Percentiles rank a stretch among this genome's conserved stretches.
These are phyloP conservation scores for Acropora yongei DNA, from an alignment of 64 coral and sea anemone genomes.

Conservation along the genomic window DNA sequence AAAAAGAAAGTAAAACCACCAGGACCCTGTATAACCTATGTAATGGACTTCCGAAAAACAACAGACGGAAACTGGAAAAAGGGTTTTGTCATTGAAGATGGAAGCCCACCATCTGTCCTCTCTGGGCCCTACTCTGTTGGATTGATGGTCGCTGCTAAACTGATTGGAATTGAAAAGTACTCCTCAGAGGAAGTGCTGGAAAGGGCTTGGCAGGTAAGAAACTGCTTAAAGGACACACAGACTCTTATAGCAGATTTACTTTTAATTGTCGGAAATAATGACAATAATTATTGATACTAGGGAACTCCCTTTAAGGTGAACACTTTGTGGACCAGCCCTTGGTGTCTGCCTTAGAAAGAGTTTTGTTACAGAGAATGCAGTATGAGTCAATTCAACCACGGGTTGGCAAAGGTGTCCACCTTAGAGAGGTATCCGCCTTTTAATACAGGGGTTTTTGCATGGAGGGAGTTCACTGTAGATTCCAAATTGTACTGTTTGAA, in stretches of 20 bases:
- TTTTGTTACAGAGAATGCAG: too few species aligned
- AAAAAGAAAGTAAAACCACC: conserved; percentile 19
- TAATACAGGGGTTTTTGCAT: not conserved
- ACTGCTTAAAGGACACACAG: not conserved
- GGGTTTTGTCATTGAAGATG: conserved; percentile 61
- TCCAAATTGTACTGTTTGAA: not conserved
- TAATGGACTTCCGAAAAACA: conserved; percentile 55
- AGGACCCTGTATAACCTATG: conserved; percentile 40
- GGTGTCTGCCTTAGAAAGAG: too few species aligned
- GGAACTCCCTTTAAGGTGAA: not conserved
- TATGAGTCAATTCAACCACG: too few species aligned
- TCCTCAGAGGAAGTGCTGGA: conserved; percentile 23
- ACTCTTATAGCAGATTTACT: not conserved
- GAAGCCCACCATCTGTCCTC: conserved; percentile 38
- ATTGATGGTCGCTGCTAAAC: conserved; percentile 4
- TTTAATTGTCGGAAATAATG: not conserved
- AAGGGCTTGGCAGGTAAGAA: conserved; percentile 43
- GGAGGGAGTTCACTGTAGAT: not conserved
- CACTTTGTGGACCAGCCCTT: too few species aligned
- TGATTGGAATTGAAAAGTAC: conserved; percentile 39
- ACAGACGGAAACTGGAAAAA: not conserved
- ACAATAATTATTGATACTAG: too few species aligned
- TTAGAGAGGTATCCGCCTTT: too few species aligned
- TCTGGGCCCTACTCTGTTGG: conserved; percentile 25
- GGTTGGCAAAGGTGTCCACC: too few species aligned